phyloP scores from a whole-genome alignment of 2,113 vertebrate species.

The Crotalus helleri region DNA sequence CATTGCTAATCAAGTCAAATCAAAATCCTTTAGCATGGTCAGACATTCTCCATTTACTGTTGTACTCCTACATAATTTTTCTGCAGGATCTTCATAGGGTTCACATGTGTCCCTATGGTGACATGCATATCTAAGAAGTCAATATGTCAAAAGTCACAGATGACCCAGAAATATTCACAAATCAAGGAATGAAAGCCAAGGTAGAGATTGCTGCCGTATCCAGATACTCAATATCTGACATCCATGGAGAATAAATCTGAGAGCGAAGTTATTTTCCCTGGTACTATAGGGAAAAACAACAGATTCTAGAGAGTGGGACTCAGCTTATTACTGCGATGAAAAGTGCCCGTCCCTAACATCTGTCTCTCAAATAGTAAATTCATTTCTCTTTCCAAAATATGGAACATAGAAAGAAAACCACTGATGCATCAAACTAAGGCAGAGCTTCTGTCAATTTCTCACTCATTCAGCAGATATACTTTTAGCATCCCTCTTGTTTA shows the following conservation, averaged over 20 bases:
- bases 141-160: not conserved
- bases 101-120: not conserved
- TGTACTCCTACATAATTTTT: not conserved
- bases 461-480: too few relatives aligned
- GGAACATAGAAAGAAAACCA: not conserved
- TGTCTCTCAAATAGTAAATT: not conserved
- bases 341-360: not conserved
- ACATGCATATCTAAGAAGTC: not conserved
- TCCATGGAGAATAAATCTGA: not conserved
- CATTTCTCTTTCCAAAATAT: not conserved
- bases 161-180: not conserved
- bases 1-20: not conserved
- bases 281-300: not conserved
- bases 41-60: not conserved
- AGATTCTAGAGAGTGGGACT: not conserved
- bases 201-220: not conserved
- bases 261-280: not conserved
- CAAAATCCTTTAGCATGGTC: not conserved
- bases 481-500: too few relatives aligned
- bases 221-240: not conserved
- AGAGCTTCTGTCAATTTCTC: too few relatives aligned
- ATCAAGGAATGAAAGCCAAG: not conserved
- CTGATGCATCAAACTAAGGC: not conserved
- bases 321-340: not conserved
- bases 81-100: not conserved